phyloP scores from a whole-genome alignment of 2,888 invertebrate species.

The Tachina grossa region DNA sequence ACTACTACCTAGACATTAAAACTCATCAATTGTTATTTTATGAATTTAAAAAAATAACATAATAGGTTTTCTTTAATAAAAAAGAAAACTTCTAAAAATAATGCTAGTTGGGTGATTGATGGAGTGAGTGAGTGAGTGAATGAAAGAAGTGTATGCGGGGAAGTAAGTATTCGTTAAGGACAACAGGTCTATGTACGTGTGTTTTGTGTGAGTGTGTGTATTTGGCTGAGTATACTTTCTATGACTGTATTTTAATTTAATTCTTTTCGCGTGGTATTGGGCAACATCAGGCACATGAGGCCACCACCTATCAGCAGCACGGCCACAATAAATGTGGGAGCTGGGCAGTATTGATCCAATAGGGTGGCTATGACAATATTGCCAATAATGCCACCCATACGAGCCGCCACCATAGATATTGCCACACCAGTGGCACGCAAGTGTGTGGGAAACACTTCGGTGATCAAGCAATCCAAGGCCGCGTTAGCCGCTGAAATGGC shows the following conservation, averaged over 20 bases:
- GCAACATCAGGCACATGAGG: conserved; percentile 92
- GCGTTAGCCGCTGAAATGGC: conserved; percentile 95
- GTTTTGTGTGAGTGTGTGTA: conserved; percentile 48
- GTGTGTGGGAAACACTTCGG: conserved; percentile 96
- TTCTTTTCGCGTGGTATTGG: conserved; percentile 94
- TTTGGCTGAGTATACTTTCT: conserved; percentile 7
- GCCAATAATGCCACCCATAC: conserved; percentile 91
- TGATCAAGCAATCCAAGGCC: conserved; percentile 94
- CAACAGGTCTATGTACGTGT: conserved; percentile 10
- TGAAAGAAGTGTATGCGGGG: conserved; percentile 39
- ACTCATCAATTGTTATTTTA: neutral
- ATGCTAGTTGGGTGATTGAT: neutral
- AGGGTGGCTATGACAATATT: conserved; percentile 92
- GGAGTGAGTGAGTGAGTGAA: neutral
- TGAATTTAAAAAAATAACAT: neutral
- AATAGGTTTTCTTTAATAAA: neutral
- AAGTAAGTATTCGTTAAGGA: neutral
- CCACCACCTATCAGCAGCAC: conserved; percentile 93
- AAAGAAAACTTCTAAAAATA: neutral
- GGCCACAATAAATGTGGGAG: conserved; percentile 96
- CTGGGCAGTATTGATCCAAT: conserved; percentile 93
- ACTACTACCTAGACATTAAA: conserved; percentile 12
- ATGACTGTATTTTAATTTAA: conserved; percentile 77
- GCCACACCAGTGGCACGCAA: conserved; percentile 95
- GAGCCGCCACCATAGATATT: conserved; percentile 94